phyloP scores from a whole-genome alignment of 2,888 invertebrate species.

The Drosophila sordidula region DNA sequence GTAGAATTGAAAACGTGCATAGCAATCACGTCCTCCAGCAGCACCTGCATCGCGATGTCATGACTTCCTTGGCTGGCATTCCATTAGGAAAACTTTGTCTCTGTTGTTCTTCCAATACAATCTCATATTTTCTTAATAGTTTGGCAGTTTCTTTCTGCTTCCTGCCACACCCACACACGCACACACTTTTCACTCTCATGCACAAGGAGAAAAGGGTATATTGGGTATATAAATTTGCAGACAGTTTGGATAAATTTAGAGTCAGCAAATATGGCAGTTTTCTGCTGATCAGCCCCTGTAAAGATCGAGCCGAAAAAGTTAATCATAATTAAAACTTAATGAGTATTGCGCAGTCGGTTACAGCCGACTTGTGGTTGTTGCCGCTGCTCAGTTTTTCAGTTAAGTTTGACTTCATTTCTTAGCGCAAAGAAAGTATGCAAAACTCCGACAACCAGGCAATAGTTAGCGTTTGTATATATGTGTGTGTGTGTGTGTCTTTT shows the following conservation, averaged over 20 bases:
- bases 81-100: conserved; percentile 38
- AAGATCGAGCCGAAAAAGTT: no score
- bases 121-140: conserved; percentile 51
- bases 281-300: no score
- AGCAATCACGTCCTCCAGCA: conserved; percentile 7
- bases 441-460: conserved; percentile 33
- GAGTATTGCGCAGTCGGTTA: no score
- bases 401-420: conserved; percentile 32
- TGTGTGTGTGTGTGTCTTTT: not conserved
- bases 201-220: no score
- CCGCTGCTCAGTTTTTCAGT: conserved; percentile 12
- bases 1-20: not conserved
- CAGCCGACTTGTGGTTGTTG: not conserved
- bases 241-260: no score
- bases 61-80: conserved; percentile 12
- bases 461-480: conserved; percentile 22
- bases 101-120: conserved; percentile 24
- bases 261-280: no score
- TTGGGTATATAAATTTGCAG: no score
- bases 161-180: conserved; percentile 5
- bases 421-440: conserved; percentile 12
- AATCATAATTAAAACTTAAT: no score
- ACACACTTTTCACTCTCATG: not conserved
- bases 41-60: not conserved
- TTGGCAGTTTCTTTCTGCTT: conserved; percentile 23